Evolutionary conservation across 2,113 vertebrate species (phyloP).

Genomic region (Cariama cristata): DNA sequence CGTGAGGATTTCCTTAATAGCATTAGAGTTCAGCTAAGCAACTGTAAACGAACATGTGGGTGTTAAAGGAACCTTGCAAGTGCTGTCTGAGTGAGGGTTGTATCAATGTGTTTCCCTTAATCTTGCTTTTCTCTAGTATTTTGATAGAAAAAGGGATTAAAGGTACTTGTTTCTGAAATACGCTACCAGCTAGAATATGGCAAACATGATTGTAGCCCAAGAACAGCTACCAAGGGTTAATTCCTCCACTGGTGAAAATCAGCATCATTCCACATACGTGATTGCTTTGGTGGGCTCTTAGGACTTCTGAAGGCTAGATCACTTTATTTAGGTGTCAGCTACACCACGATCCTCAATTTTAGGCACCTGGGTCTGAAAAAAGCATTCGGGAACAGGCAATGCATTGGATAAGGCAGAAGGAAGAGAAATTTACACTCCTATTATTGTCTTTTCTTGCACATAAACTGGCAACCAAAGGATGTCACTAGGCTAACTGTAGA

Average conservation of each 20-base stretch:
- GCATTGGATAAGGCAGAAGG: not conserved
- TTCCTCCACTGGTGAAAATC: not conserved
- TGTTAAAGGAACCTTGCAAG: not conserved
- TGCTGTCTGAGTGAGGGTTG: not conserved
- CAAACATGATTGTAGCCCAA: not conserved
- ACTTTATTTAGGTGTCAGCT: not conserved
- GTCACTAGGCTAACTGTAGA: not conserved
- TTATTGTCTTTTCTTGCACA: not conserved
- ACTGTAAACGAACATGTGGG: not conserved
- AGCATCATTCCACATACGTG: not conserved
- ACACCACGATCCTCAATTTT: not conserved
- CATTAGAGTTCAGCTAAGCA: conserved; percentile 31
- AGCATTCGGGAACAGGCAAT: not conserved
- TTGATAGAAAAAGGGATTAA: not conserved
- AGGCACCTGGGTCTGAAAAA: not conserved
- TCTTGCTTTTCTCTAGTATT: not conserved
- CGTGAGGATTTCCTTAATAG: conserved; percentile 21
- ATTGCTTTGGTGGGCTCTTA: not conserved
- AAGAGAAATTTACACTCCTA: not conserved
- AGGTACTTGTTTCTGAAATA: not conserved
- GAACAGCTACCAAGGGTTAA: not conserved
- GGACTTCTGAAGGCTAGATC: not conserved
- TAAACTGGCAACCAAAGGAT: not conserved
- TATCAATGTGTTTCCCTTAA: not conserved
- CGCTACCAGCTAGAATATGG: not conserved